Percentiles rank a stretch among this genome's conserved stretches.
Conservation (phyloP, 2,888 invertebrate genomes). For the Balanococcus diminutus region DNA sequence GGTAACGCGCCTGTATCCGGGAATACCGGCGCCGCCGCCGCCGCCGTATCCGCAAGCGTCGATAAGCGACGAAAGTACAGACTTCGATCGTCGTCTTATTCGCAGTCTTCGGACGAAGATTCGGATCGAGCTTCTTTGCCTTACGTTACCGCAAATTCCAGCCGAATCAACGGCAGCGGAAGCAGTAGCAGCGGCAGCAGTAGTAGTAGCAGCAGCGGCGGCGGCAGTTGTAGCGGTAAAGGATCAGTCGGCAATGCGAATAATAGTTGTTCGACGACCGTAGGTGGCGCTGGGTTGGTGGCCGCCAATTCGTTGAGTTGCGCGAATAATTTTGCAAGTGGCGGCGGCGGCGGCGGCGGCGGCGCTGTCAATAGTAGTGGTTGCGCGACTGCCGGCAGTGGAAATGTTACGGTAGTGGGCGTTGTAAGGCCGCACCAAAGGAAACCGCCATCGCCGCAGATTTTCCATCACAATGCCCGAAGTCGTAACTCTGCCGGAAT, state of each 20-base stretch:
- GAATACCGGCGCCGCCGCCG: background rate
- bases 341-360: background rate
- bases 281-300: no score
- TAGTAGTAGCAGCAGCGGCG: background rate
- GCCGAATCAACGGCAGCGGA: background rate
- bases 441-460: constrained; percentile 48
- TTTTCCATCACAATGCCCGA: constrained; percentile 56
- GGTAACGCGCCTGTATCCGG: no score
- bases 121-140: background rate
- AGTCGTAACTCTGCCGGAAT: background rate
- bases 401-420: constrained; percentile 19
- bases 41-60: background rate
- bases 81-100: background rate
- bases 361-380: background rate
- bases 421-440: constrained; percentile 47
- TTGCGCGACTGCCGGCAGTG: background rate
- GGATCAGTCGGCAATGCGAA: background rate
- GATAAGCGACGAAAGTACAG: background rate
- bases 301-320: background rate
- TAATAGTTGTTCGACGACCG: no score
- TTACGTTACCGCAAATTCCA: background rate
- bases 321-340: background rate
- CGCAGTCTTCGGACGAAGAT: constrained; percentile 46
- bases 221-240: background rate
- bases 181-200: background rate